These are phyloP conservation scores for Calyptomena viridis DNA, from an alignment of 2,113 vertebrate genomes.

Conservation along the genomic window DNA sequence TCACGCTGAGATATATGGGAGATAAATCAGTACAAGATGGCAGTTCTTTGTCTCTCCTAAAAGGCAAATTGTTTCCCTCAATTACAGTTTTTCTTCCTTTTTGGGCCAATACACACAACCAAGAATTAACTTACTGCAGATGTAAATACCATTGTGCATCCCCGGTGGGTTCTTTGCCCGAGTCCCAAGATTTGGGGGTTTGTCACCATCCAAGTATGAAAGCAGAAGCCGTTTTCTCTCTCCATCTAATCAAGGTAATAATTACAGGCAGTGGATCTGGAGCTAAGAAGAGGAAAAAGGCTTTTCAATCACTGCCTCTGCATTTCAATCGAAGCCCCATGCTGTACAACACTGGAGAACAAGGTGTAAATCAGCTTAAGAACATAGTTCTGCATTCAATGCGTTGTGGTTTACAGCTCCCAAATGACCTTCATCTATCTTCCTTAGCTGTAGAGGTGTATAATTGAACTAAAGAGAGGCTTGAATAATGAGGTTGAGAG, in stretches of 20 bases:
- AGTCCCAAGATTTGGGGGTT: not conserved
- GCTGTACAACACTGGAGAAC: constrained; percentile 74
- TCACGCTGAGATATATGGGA: constrained; percentile 42
- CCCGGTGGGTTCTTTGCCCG: not conserved
- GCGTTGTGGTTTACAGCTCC: constrained; percentile 78
- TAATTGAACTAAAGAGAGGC: constrained; percentile 84
- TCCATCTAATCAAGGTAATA: constrained; percentile 68
- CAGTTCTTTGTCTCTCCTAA: constrained; percentile 50
- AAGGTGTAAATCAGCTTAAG: constrained; percentile 85
- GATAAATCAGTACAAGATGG: constrained; percentile 49
- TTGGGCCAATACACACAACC: not conserved
- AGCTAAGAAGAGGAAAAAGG: constrained; percentile 56
- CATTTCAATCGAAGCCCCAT: constrained; percentile 72
- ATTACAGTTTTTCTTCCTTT: not conserved
- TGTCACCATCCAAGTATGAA: not conserved
- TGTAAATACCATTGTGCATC: constrained; percentile 28
- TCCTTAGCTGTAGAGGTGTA: constrained; percentile 79
- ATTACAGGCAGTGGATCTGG: constrained; percentile 56
- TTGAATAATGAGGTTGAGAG: constrained; percentile 80
- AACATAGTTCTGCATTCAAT: constrained; percentile 79
- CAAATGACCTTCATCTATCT: constrained; percentile 85
- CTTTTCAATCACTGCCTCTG: constrained; percentile 73
- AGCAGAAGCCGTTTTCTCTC: constrained; percentile 32
- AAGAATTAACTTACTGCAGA: constrained; percentile 29
- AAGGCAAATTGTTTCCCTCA: constrained; percentile 58